A percentile compares a stretch with the other conserved stretches of the same genome.
Evolutionary conservation across 1,140 invertebrate genomes (phyloP).

Genomic region (Dysdera silvatica): DNA sequence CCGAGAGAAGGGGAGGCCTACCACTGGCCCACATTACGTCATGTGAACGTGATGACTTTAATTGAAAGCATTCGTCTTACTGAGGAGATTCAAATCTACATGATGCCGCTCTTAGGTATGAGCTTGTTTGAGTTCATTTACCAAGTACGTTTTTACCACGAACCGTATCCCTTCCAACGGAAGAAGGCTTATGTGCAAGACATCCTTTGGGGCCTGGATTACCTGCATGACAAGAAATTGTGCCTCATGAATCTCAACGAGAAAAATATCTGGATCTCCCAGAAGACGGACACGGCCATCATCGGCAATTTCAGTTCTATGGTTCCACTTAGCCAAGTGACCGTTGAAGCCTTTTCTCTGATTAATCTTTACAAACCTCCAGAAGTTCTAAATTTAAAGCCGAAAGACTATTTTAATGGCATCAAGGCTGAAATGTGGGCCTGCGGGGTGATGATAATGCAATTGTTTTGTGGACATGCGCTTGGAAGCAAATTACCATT

Average conservation of each 20-base stretch:
- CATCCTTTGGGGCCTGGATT: conserved; percentile 8
- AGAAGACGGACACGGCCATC: conserved; percentile 6
- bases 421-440: conserved; percentile 16
- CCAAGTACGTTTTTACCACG: not conserved
- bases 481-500: too few species aligned
- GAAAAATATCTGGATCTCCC: not conserved
- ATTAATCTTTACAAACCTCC: not conserved
- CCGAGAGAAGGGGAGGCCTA: conserved; percentile 10
- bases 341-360: not conserved
- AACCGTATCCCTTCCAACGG: not conserved
- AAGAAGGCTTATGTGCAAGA: conserved; percentile 11
- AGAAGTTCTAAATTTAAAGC: not conserved
- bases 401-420: not conserved
- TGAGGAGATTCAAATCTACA: not conserved
- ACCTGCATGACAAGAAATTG: conserved; percentile 12
- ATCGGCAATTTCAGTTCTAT: conserved; percentile 7
- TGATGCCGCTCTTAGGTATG: not conserved
- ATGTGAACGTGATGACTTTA: conserved; percentile 9
- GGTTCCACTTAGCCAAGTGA: not conserved
- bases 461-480: conserved; percentile 6
- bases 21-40: conserved; percentile 9
- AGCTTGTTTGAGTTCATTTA: not conserved
- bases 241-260: conserved; percentile 15
- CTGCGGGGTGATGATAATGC: conserved; percentile 7
- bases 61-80: conserved; percentile 1